These are phyloP conservation scores for Artemia sinica DNA, from an alignment of 2,888 invertebrate species.

Conservation along the genomic window DNA sequence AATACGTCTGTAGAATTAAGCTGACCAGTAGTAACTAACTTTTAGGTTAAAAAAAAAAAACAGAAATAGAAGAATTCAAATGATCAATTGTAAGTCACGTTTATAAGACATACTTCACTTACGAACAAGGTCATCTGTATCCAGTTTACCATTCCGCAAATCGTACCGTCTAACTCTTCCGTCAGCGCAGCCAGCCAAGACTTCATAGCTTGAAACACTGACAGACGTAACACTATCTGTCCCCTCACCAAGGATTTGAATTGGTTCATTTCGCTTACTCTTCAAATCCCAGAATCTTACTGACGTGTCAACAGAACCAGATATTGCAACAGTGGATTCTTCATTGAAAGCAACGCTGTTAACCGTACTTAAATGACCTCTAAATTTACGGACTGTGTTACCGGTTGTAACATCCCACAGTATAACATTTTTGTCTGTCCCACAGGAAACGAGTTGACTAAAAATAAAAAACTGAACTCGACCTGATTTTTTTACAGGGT, in stretches of 20 bases:
- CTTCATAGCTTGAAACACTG: slow-evolving; percentile 65
- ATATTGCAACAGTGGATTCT: slow-evolving; percentile 75
- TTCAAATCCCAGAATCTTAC: slow-evolving; percentile 79
- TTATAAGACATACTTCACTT: slow-evolving; percentile 27
- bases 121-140: slow-evolving; percentile 67
- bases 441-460: slow-evolving; percentile 70
- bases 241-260: slow-evolving; percentile 67
- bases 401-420: slow-evolving; percentile 91
- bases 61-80: not conserved
- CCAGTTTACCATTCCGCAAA: slow-evolving; percentile 63
- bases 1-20: too few species aligned
- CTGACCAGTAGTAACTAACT: too few species aligned
- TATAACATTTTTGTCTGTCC: slow-evolving; percentile 80
- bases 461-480: not conserved
- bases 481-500: too few species aligned
- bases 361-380: slow-evolving; percentile 73
- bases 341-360: slow-evolving; percentile 80
- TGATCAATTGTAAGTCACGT: slow-evolving; percentile 20
- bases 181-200: slow-evolving; percentile 76
- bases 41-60: too few species aligned
- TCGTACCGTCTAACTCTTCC: slow-evolving; percentile 74
- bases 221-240: slow-evolving; percentile 57
- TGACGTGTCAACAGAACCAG: slow-evolving; percentile 82
- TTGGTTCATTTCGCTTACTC: slow-evolving; percentile 43
- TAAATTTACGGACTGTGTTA: slow-evolving; percentile 57